These are phyloP conservation scores for Rhinophrynus dorsalis DNA, from an alignment of 2,797 vertebrate species.

Conservation along the genomic window DNA sequence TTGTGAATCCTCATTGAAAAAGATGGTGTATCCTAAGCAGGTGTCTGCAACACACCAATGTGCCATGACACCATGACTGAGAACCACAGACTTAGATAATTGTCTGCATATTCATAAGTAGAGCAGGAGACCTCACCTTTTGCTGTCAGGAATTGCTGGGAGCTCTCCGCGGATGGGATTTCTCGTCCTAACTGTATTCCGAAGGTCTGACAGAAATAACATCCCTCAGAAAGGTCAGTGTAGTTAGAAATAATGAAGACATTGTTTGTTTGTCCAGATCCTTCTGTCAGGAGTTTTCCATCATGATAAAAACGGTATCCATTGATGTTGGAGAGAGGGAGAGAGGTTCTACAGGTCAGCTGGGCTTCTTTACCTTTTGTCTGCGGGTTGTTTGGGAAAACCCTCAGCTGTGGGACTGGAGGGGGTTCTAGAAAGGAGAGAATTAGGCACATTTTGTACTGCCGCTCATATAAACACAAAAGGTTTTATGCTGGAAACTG, in stretches of 20 bases:
- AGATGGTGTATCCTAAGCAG: too few relatives aligned
- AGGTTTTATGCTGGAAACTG: too few relatives aligned
- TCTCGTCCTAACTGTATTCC: not conserved
- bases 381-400: not conserved
- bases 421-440: conserved; percentile 24
- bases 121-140: too few relatives aligned
- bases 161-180: conserved; percentile 9
- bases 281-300: conserved; percentile 3
- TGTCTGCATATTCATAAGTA: too few relatives aligned
- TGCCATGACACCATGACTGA: too few relatives aligned
- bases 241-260: not conserved
- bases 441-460: not conserved
- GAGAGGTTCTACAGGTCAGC: conserved; percentile 1
- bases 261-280: not conserved
- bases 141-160: not conserved
- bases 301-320: conserved; percentile 32
- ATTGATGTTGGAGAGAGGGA: not conserved
- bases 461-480: too few relatives aligned
- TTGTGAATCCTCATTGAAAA: too few relatives aligned
- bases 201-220: conserved; percentile 25
- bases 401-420: conserved; percentile 4
- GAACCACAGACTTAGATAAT: too few relatives aligned
- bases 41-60: too few relatives aligned
- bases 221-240: conserved; percentile 7
- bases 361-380: not conserved